Base-by-base conservation (phyloP, 1,140 invertebrate species). In the Bradysia coprophila region DNA sequence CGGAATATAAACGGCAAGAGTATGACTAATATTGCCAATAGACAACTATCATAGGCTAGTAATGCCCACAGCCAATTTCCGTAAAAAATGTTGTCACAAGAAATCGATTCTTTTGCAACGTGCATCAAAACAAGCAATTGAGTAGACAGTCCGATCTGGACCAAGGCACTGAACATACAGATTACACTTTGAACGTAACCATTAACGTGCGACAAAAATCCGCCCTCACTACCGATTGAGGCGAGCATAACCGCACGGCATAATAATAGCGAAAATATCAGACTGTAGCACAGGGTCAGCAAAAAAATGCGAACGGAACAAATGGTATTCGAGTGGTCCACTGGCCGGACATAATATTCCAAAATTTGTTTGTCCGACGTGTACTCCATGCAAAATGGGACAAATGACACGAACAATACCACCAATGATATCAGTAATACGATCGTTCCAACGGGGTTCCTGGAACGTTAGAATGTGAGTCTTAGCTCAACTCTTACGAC, bases 201-300 rank as follows among this genome's bases (percentile, higher is more conserved):
- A 34, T 72, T 71, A 4, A 75, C 64, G 43, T 75, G 72, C 2
- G 72, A 72, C 34, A 73, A 65, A 36, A 73, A 68, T 3, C 71
- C 71, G 0, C 66, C 64, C 46, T 70, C 68, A 21, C 64, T 64
- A 18, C 66, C 69, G 19, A 71, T 68, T 0, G 69, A 69, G 15
- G 70, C 64, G 11, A 76, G 51, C 41, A 73, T 63, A 40, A 74
- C 64, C 16, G 67, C 63, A 28, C 73, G 63, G 11, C 69, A 59
- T 3, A 75, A 53, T 8, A 75, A 49, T 21, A 71, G 52, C 4
- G 68, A 68, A 48, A 74, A 71, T 9, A 63, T 59, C 4, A 67
- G 53, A 15, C 68, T 63, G 44, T 72, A 73, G n/a, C 65, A 62
- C 15, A 73, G 44, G 0, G 66, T 66, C 38, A 66, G 48, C 0